These are phyloP conservation scores for Stegostoma tigrinum DNA, from an alignment of 2,113 vertebrate species.

Conservation along the genomic window DNA sequence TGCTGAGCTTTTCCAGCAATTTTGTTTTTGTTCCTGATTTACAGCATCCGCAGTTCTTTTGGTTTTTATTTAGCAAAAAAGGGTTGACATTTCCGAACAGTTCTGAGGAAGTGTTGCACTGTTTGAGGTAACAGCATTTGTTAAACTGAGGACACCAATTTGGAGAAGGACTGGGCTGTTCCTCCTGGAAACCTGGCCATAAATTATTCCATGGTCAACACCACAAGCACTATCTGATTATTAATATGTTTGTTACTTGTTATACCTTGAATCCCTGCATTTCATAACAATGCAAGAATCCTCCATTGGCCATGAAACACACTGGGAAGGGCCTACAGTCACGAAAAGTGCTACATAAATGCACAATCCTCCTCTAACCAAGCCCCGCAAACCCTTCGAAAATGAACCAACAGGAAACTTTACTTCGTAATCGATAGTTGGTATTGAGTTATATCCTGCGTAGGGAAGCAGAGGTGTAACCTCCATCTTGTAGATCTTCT, in stretches of 20 bases:
- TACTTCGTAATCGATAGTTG: slow-evolving; percentile 53
- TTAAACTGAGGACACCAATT: background rate
- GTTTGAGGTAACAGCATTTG: background rate
- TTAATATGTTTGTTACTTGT: background rate
- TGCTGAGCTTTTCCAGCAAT: no score
- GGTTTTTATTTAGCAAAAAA: no score
- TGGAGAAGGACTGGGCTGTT: background rate
- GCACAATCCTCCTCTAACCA: background rate
- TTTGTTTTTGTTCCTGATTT: no score
- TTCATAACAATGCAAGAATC: background rate
- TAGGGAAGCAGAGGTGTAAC: slow-evolving; percentile 51
- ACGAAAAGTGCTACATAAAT: background rate
- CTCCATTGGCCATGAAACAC: background rate
- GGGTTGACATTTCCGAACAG: background rate
- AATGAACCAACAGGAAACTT: background rate
- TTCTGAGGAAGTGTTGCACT: background rate
- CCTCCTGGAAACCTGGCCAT: background rate
- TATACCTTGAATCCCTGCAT: background rate
- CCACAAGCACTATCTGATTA: background rate
- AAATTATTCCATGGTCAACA: background rate
- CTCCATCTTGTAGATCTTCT: slow-evolving; percentile 53
- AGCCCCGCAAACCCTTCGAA: background rate
- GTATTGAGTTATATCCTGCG: slow-evolving; percentile 57
- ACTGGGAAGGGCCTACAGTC: background rate
- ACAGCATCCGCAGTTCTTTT: no score